These are phyloP conservation scores for Bufo gargarizans DNA, from an alignment of 2,113 vertebrate genomes.

Conservation along the genomic window DNA sequence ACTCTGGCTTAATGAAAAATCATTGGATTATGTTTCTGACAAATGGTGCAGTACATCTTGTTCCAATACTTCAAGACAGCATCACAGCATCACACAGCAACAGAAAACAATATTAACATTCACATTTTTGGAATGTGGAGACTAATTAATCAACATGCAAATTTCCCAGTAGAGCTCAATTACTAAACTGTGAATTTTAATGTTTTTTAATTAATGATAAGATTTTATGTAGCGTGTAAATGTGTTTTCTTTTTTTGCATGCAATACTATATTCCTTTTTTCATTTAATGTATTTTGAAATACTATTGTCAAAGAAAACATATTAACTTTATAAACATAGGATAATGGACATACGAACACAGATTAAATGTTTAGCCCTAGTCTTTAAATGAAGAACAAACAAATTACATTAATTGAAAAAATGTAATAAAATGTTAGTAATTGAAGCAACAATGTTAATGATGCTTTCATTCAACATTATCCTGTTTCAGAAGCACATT, in stretches of 20 bases:
- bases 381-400: constrained; percentile 49
- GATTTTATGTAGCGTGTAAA: constrained; percentile 44
- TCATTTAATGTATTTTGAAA: background rate
- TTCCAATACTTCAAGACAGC: constrained; percentile 49
- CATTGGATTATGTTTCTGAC: constrained; percentile 50
- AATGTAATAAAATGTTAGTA: constrained; percentile 26
- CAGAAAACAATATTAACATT: constrained; percentile 57
- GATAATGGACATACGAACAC: constrained; percentile 28
- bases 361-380: background rate
- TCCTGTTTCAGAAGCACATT: background rate
- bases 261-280: constrained; percentile 15
- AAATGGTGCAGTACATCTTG: constrained; percentile 58
- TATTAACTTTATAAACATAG: constrained; percentile 22
- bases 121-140: constrained; percentile 45
- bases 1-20: constrained; percentile 26
- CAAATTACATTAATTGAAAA: constrained; percentile 27
- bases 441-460: constrained; percentile 36
- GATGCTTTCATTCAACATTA: constrained; percentile 41
- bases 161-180: constrained; percentile 52
- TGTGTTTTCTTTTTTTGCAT: constrained; percentile 35
- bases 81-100: constrained; percentile 49
- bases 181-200: constrained; percentile 54
- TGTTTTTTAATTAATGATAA: constrained; percentile 55
- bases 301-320: constrained; percentile 44
- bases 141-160: constrained; percentile 53